Conservation (phyloP, 2,888 invertebrate genomes). For the Strigamia crassipes region DNA sequence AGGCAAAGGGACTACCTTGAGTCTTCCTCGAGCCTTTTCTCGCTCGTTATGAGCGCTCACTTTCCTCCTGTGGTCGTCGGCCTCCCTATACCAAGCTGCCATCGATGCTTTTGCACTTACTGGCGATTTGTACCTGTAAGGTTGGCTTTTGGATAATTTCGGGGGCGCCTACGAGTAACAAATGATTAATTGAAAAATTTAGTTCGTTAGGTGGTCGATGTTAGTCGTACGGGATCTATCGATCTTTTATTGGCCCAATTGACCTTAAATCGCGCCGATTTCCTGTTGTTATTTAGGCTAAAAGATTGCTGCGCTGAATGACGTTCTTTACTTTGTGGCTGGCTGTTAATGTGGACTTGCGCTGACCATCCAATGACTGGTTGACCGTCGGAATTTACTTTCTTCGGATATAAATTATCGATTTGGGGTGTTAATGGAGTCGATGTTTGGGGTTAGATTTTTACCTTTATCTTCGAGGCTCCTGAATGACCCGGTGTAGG, state of each 20-base stretch:
- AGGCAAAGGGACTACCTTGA: too few species aligned
- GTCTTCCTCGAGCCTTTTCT: constrained; percentile 12
- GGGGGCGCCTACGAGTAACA: background rate
- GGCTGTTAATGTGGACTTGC: background rate
- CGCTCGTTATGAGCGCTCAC: background rate
- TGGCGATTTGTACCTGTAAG: background rate
- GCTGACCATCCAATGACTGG: background rate
- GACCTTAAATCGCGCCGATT: background rate
- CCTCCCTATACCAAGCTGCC: constrained; percentile 20
- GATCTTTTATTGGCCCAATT: background rate
- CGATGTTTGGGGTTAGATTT: too few species aligned
- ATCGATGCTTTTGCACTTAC: constrained; percentile 8
- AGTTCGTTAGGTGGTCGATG: too few species aligned
- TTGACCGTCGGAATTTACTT: background rate
- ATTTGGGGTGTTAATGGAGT: background rate
- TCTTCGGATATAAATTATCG: background rate
- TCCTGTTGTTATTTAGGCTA: background rate
- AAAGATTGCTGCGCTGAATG: background rate
- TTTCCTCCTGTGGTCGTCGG: background rate
- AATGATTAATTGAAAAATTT: background rate
- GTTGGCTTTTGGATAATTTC: background rate
- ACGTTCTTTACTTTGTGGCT: background rate
- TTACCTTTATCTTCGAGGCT: background rate
- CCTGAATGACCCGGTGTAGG: too few species aligned
- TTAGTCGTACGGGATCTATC: too few species aligned